Conservation (phyloP, 2,113 vertebrate genomes). For the Cryptoleucopteryx plumbea region DNA sequence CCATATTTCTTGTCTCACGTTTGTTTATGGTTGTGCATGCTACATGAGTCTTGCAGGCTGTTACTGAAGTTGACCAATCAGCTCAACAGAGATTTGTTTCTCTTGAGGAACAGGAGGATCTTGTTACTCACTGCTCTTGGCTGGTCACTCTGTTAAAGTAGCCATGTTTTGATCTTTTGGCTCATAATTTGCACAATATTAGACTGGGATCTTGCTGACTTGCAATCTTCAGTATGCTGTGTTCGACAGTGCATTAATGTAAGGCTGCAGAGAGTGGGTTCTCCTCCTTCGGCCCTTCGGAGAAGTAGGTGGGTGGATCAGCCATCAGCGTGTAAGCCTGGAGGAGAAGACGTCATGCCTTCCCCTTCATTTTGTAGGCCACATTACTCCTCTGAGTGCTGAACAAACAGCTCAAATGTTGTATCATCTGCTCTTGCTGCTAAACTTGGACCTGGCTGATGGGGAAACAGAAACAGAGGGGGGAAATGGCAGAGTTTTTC, state of each 20-base stretch:
- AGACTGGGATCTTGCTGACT: neutral
- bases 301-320: neutral
- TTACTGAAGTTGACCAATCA: neutral
- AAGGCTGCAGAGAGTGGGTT: neutral
- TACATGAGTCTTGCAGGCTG: neutral
- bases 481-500: neutral
- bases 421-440: neutral
- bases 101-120: neutral
- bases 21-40: neutral
- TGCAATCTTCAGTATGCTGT: neutral
- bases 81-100: neutral
- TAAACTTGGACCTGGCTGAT: neutral
- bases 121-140: neutral
- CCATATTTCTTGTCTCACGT: neutral
- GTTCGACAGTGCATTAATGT: neutral
- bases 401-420: neutral
- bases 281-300: neutral
- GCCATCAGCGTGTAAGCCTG: neutral
- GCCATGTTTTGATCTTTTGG: neutral
- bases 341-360: neutral
- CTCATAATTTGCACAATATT: neutral
- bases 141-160: neutral
- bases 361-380: neutral
- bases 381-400: fast-evolving
- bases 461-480: neutral